These are phyloP conservation scores for Branchinecta lynchi DNA, from an alignment of 1,140 invertebrate species.

Conservation along the genomic window DNA sequence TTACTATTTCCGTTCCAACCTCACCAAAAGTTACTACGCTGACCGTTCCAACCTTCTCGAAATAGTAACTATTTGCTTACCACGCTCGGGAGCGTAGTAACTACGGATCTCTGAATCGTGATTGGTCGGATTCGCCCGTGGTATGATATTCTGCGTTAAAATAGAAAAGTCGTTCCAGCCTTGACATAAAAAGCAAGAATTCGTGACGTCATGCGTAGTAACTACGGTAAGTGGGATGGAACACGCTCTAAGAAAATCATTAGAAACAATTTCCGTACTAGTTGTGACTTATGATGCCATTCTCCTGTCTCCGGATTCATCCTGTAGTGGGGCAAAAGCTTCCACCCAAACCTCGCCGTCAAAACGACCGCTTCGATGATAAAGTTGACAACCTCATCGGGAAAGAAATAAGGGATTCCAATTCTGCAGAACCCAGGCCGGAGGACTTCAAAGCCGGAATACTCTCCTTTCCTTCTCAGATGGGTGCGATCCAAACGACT, in stretches of 20 bases:
- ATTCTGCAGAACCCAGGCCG: slow-evolving; percentile 72
- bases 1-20: too few species aligned
- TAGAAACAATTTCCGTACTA: slow-evolving; percentile 30
- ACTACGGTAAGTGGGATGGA: too few species aligned
- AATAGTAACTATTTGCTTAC: too few species aligned
- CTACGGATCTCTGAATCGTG: too few species aligned
- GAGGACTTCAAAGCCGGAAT: slow-evolving; percentile 52
- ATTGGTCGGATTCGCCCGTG: too few species aligned
- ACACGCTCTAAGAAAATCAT: neutral
- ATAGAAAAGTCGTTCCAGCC: too few species aligned
- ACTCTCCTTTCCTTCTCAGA: slow-evolving; percentile 40
- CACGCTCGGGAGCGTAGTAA: too few species aligned
- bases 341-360: slow-evolving; percentile 76
- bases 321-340: slow-evolving; percentile 68
- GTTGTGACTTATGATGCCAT: slow-evolving; percentile 68
- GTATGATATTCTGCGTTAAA: too few species aligned
- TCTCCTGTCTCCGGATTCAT: slow-evolving; percentile 73
- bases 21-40: too few species aligned
- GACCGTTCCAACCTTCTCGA: too few species aligned
- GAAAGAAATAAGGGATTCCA: slow-evolving; percentile 70
- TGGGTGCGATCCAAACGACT: slow-evolving; percentile 43
- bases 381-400: slow-evolving; percentile 59
- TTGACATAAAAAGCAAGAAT: too few species aligned
- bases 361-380: slow-evolving; percentile 68
- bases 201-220: too few species aligned